These are phyloP conservation scores for Oreochromis aureus DNA, from an alignment of 2,113 vertebrate species.

Conservation along the genomic window DNA sequence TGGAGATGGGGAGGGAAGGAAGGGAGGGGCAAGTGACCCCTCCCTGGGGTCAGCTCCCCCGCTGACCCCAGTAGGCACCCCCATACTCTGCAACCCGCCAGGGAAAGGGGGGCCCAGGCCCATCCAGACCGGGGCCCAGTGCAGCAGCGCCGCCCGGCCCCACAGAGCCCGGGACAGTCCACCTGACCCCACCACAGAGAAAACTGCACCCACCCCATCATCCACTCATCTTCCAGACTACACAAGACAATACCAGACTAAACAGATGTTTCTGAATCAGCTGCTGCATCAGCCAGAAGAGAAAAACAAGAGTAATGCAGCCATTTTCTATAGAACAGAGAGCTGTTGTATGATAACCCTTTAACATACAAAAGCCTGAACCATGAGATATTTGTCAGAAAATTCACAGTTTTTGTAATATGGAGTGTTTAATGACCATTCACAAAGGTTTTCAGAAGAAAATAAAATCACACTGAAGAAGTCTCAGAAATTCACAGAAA, in stretches of 20 bases:
- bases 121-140: no score
- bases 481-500: neutral
- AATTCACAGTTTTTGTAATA: accelerated
- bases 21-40: no score
- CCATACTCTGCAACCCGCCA: no score
- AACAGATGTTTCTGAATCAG: neutral
- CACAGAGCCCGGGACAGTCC: neutral
- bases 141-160: no score
- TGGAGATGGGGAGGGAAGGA: no score
- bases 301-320: neutral
- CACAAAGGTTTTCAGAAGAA: neutral
- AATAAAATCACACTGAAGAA: neutral
- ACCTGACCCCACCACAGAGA: no score
- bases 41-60: no score
- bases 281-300: neutral
- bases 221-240: no score
- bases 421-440: neutral
- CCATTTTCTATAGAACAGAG: accelerated
- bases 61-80: no score
- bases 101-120: no score
- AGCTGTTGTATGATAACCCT: neutral
- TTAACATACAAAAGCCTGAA: neutral
- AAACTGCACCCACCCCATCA: no score
- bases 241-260: no score
- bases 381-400: neutral